phyloP scores from a whole-genome alignment of 2,113 vertebrate genomes.

The Odobenus rosmarus region DNA sequence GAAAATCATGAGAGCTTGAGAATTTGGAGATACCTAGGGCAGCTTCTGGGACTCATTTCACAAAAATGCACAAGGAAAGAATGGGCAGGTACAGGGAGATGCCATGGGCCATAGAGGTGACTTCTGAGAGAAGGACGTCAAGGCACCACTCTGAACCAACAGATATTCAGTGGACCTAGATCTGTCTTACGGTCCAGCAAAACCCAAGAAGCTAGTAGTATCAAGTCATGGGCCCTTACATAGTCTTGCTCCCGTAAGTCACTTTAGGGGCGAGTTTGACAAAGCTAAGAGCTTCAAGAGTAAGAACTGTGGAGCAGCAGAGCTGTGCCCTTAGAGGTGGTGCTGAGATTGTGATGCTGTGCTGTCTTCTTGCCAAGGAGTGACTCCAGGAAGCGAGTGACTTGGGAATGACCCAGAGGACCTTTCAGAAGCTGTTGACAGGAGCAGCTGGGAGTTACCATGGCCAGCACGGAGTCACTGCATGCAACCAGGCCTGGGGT shows the following conservation, averaged over 20 bases:
- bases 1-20: neutral
- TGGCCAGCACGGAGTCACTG: neutral
- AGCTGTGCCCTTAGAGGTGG: neutral
- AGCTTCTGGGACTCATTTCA: neutral
- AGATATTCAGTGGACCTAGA: neutral
- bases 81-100: neutral
- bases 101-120: neutral
- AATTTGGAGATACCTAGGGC: neutral
- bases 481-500: neutral
- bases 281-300: neutral
- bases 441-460: neutral
- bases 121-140: neutral
- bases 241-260: neutral
- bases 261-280: neutral
- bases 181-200: neutral
- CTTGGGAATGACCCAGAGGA: neutral
- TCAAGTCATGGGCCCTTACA: neutral
- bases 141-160: neutral
- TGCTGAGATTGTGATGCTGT: neutral
- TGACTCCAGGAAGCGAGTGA: constrained; percentile 20
- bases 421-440: neutral
- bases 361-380: neutral
- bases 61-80: neutral
- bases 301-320: neutral
- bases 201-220: neutral